Evolutionary conservation across 2,797 vertebrate genomes (phyloP).

Genomic region (Malurus splendens): DNA sequence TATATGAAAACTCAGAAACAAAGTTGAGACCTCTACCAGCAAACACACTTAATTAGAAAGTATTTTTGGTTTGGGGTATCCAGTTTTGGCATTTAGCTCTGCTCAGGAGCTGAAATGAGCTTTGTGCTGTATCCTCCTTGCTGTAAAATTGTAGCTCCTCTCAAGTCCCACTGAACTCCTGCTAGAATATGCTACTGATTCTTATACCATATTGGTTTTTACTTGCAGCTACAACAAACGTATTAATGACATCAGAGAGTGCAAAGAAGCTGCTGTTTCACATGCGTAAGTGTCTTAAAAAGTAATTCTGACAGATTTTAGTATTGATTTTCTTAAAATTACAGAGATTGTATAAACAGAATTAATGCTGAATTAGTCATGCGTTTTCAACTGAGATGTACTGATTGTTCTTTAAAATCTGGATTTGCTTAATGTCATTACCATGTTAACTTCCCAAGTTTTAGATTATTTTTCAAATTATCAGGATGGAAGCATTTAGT

Average conservation of each 20-base stretch:
- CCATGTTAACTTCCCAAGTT: neutral
- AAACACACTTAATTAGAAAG: neutral
- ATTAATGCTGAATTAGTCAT: neutral
- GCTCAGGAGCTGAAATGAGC: neutral
- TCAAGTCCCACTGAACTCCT: neutral
- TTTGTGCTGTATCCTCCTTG: neutral
- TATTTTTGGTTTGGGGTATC: neutral
- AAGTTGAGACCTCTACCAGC: neutral
- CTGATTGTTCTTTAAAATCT: neutral
- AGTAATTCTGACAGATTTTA: neutral
- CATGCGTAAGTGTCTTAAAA: constrained; percentile 83
- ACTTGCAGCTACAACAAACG: constrained; percentile 92
- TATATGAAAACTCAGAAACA: neutral
- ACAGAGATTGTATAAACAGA: neutral
- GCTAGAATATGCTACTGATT: neutral
- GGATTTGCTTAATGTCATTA: neutral
- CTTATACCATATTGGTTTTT: neutral
- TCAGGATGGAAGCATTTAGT: neutral
- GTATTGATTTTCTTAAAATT: neutral
- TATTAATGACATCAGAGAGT: constrained; percentile 96
- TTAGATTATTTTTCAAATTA: neutral
- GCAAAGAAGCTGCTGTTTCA: constrained; percentile 93
- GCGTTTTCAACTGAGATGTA: neutral
- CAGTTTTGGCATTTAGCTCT: neutral
- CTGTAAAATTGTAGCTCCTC: neutral